Evolutionary conservation across 2,797 vertebrate species (phyloP), one percentile per base, ranked within the genome.

Genomic region (Odontamblyopus lacepedii): DNA sequence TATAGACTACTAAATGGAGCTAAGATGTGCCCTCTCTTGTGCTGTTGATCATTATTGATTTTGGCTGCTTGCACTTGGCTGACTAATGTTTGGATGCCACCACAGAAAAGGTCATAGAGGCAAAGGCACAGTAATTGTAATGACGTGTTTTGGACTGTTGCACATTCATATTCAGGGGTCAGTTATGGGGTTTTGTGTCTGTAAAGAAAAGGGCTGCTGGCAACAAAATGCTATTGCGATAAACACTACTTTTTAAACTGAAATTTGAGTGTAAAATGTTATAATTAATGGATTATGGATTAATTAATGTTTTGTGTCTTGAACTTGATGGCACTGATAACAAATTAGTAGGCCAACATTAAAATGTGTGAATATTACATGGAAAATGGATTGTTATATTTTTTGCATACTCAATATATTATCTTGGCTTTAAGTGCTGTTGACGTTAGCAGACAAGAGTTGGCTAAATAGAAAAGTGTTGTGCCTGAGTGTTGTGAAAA

Each of bases 1-100:
- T 26, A n/a, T 11, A 64, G 38, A 70, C 57, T 68, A 12, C 75
- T 65, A 1, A 18, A 86, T 88, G 85, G 83, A 88, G 85, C 84
- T 86, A 87, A 80, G 83, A 78, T 67, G 67, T 79, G 78, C 80
- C 78, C 85, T 60, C 65, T 82, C 78, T 71, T 85, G 63, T 74
- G 77, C 73, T 80, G 78, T 77, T 78, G 63, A 83, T 77, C 70
- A 69, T 80, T 83, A 86, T 87, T 85, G 88, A 88, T 91, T 89
- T 74, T 86, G 84, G 82, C 83, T 70, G 69, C 57, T 78, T 55
- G 48, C 66, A 72, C 29, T 80, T 86, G 72, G 81, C 84, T 90
- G 85, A 87, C 71, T 82, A 83, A 79, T 88, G 72, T 78, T 81
- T 87, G 77, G 83, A 83, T 19, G 67, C 59, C 78, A 73, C 63